phyloP scores from a whole-genome alignment of 2,888 invertebrate species.

The Drosophila tripunctata region DNA sequence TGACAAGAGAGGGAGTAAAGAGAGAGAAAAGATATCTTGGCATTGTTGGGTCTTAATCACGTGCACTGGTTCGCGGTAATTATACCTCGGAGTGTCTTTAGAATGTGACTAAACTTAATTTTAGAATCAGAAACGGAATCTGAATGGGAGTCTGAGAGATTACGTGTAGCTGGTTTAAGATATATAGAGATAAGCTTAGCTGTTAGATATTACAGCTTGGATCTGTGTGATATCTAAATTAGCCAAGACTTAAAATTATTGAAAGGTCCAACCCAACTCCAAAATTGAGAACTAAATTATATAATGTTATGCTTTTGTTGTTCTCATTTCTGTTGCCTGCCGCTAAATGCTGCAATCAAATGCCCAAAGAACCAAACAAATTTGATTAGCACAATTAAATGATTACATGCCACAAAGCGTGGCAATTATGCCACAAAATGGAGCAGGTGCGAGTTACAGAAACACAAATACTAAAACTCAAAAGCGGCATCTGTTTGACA shows the following conservation, averaged over 20 bases:
- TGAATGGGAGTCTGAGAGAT: conserved; percentile 17
- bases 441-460: conserved; percentile 28
- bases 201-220: neutral
- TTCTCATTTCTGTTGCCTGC: conserved; percentile 21
- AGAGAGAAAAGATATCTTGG: conserved; percentile 3
- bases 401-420: conserved; percentile 75
- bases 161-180: conserved; percentile 13
- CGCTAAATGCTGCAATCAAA: conserved; percentile 71
- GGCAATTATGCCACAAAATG: conserved; percentile 57
- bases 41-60: conserved; percentile 72
- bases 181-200: conserved; percentile 3
- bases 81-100: conserved; percentile 72
- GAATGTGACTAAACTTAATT: conserved; percentile 78
- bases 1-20: neutral
- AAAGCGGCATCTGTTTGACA: conserved; percentile 37
- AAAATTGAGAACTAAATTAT: conserved; percentile 5
- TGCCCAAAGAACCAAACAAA: conserved; percentile 54
- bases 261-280: neutral
- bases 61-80: conserved; percentile 71
- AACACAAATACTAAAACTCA: neutral
- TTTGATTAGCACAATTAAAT: conserved; percentile 77
- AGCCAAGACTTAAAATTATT: no score
- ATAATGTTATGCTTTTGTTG: neutral
- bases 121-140: conserved; percentile 23
- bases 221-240: conserved; percentile 21